Base-by-base conservation (phyloP, 2,797 vertebrate species). In the Aeoliscus strigatus region DNA sequence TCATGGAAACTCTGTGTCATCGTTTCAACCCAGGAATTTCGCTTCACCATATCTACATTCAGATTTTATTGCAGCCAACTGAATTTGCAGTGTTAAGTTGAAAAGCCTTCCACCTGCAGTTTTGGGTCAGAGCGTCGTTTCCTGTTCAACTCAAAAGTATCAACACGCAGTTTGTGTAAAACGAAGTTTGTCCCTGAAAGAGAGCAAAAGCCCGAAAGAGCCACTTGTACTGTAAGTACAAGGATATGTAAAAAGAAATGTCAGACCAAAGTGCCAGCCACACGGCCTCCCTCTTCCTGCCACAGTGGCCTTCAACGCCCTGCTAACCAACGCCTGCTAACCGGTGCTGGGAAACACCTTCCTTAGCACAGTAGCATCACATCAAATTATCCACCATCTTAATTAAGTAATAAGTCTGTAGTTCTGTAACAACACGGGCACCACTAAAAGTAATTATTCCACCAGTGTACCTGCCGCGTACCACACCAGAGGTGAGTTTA, bases 181-280 rank as follows among this genome's bases (percentile, higher is more conserved):
- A n/a, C n/a, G n/a, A n/a, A n/a, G n/a, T n/a, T n/a, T n/a, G n/a
- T n/a, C n/a, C n/a, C n/a, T n/a, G n/a, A n/a, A n/a, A n/a, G n/a
- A n/a, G n/a, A n/a, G n/a, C n/a, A n/a, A n/a, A n/a, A n/a, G n/a
- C n/a, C n/a, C n/a, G n/a, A 27, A 15, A 23, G 6, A 2, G 21
- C 28, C 50, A 60, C 36, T 21, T 53, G 51, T 8, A 2, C 51
- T 12, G 12, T 28, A 60, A 29, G 27, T 60, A 47, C 55, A 40
- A 41, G 52, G 23, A 61, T n/a, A n/a, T n/a, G n/a, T n/a, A 57
- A 53, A 40, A 51, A 26, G 51, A 54, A 11, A 60, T 24, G 43
- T 73, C 57, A 79, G 45, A 74, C 63, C 60, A 60, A 67, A 56
- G 48, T 66, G 65, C 34, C 56, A 73, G 54, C 73, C 65, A 66